These are phyloP conservation scores for Atrichornis clamosus DNA, from an alignment of 2,113 vertebrate genomes.

Conservation along the genomic window DNA sequence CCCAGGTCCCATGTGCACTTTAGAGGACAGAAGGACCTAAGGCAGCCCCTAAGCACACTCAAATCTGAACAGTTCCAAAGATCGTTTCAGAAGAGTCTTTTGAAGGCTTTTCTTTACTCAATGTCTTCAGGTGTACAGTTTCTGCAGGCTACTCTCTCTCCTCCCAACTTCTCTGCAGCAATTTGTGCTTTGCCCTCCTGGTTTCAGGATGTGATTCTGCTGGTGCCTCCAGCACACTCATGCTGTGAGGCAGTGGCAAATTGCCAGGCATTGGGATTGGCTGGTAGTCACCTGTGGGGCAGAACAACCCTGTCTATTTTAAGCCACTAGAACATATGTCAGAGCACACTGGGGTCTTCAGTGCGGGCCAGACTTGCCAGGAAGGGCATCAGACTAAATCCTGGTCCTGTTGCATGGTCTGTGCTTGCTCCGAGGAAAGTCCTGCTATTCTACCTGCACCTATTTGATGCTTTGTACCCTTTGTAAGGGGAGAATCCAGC, in stretches of 20 bases:
- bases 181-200: neutral
- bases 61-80: neutral
- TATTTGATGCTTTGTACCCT: neutral
- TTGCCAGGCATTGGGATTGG: neutral
- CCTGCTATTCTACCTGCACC: neutral
- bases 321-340: neutral
- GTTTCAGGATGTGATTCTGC: neutral
- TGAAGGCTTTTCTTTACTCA: neutral
- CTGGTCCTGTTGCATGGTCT: neutral
- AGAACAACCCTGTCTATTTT: neutral
- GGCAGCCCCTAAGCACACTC: neutral
- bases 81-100: neutral
- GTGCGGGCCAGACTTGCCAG: neutral
- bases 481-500: neutral
- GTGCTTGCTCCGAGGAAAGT: neutral
- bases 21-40: neutral
- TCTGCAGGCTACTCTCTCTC: neutral
- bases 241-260: fast-evolving
- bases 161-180: neutral
- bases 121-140: neutral
- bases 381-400: neutral
- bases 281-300: neutral
- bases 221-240: neutral
- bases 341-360: fast-evolving
- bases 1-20: fast-evolving